A percentile compares a stretch with the other conserved stretches of the same genome.
phyloP scores from a whole-genome alignment of 2,888 invertebrate genomes.

The Leucoma salicis region DNA sequence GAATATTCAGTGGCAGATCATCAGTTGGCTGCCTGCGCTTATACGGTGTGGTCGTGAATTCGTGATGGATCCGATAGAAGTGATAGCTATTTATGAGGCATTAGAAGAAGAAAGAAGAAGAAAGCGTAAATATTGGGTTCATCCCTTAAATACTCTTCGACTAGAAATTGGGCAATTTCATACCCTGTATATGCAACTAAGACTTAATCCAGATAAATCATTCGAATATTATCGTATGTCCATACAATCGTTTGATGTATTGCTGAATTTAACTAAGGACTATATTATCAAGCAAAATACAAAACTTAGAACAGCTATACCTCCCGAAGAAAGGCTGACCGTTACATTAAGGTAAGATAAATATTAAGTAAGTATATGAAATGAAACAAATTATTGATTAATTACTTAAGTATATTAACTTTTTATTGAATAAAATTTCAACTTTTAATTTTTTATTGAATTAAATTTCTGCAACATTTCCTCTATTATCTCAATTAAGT shows the following conservation, averaged over 20 bases:
- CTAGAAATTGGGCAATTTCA: constrained; percentile 25
- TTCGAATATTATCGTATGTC: constrained; percentile 24
- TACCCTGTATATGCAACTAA: constrained; percentile 14
- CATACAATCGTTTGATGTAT: constrained; percentile 19
- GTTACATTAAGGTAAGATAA: constrained; percentile 15
- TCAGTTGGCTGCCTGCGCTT: constrained; percentile 17
- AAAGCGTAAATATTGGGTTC: constrained; percentile 22
- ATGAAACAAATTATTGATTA: constrained; percentile 15
- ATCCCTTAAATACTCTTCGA: constrained; percentile 19
- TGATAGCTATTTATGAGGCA: constrained; percentile 23
- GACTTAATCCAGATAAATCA: constrained; percentile 22
- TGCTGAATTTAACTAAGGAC: constrained; percentile 20
- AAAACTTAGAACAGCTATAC: constrained; percentile 14
- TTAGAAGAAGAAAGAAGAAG: constrained; percentile 18
- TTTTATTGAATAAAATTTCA: constrained; percentile 4
- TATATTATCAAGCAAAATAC: constrained; percentile 16
- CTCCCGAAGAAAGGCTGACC: constrained; percentile 19
- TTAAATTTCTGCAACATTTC: not conserved
- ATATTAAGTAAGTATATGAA: constrained; percentile 8
- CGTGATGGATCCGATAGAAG: constrained; percentile 27
- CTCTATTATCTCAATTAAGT: no score
- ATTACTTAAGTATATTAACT: no score
- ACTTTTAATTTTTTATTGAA: constrained; percentile 5
- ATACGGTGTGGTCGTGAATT: constrained; percentile 21
- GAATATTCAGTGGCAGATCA: constrained; percentile 9